Conservation (phyloP, 1,140 invertebrate genomes). For the Mylabris phalerata region DNA sequence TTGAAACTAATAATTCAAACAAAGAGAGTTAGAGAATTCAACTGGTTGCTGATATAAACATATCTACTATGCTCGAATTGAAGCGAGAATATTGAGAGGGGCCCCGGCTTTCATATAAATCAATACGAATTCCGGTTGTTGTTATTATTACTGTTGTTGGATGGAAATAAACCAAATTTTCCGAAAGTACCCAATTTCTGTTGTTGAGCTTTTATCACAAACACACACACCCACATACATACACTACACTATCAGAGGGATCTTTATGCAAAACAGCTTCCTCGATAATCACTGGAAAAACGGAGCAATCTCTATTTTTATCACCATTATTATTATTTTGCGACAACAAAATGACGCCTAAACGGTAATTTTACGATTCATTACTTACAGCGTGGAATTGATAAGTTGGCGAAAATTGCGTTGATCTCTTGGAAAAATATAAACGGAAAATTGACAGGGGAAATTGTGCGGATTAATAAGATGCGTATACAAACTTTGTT, state of each 20-base stretch:
- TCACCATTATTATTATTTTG: slow-evolving; percentile 25
- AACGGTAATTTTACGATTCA: slow-evolving; percentile 38
- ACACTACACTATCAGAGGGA: slow-evolving; percentile 18
- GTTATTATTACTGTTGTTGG: slow-evolving; percentile 16
- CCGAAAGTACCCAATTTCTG: slow-evolving; percentile 25
- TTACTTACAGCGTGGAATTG: slow-evolving; percentile 35
- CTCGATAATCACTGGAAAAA: slow-evolving; percentile 28
- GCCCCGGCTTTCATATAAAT: slow-evolving; percentile 24
- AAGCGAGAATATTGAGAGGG: not conserved
- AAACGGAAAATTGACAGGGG: slow-evolving; percentile 7
- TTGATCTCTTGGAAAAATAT: slow-evolving; percentile 15
- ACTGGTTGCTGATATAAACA: slow-evolving; percentile 29
- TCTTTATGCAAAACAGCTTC: slow-evolving; percentile 39
- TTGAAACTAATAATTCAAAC: slow-evolving; percentile 26
- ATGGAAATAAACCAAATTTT: slow-evolving; percentile 33
- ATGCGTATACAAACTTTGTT: not conserved
- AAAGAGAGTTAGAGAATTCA: slow-evolving; percentile 16
- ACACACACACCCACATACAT: too few species aligned
- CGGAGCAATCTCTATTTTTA: not conserved
- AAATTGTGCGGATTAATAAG: slow-evolving; percentile 8
- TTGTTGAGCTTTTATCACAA: slow-evolving; percentile 28
- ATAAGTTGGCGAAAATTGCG: slow-evolving; percentile 29
- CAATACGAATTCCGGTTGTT: slow-evolving; percentile 31
- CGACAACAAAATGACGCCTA: slow-evolving; percentile 20
- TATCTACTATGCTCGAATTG: too few species aligned